Base-by-base conservation (phyloP, 1,140 invertebrate genomes). In the Micrasema minimum region DNA sequence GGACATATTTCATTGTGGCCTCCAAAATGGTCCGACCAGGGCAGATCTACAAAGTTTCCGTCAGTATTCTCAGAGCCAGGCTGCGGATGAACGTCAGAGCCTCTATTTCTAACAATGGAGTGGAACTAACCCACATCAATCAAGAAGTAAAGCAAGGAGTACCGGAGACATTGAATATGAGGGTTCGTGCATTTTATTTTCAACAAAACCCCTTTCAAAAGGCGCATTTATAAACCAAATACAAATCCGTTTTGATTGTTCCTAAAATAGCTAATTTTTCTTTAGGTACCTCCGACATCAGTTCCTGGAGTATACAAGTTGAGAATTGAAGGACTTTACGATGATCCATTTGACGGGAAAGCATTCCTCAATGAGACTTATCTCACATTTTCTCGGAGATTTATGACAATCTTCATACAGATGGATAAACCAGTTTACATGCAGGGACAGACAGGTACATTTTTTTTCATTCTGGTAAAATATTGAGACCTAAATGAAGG, bases 331-430 rank as follows among this genome's bases (percentile, higher is more conserved):
- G 96, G 96, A 0, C 89, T 92, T 62, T 94, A 94, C 78, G 91
- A 95, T 72, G 89, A 90, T 69, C 85, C 94, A 1, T 89, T 93
- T 16, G 94, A 93, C 16, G 95, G 94, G 2, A 89, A 91, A 14
- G 92, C 93, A 0, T 96, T 96, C 80, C 80, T 90, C 10, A 96
- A 96, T 76, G 92, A 95, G 78, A 94, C 93, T 0, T 80, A 87
- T 68, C 81, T 97, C 10, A 84, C 85, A 9, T 96, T 96, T 78
- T 95, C 92, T 0, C 76, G 77, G 76, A 82, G 93, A n/a, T 95
- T 94, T 6, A 95, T 96, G 92, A 96, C 96, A 0, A 94, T 98
- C 72, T 96, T 98, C 76, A 92, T 99, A 75, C 96, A 98, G 82
- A 91, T 95, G 64, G 95, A 99, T 78, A 97, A 97, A 79, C 96